Base-by-base conservation (phyloP, 2,797 vertebrate species). In the Podarcis lilfordi region DNA sequence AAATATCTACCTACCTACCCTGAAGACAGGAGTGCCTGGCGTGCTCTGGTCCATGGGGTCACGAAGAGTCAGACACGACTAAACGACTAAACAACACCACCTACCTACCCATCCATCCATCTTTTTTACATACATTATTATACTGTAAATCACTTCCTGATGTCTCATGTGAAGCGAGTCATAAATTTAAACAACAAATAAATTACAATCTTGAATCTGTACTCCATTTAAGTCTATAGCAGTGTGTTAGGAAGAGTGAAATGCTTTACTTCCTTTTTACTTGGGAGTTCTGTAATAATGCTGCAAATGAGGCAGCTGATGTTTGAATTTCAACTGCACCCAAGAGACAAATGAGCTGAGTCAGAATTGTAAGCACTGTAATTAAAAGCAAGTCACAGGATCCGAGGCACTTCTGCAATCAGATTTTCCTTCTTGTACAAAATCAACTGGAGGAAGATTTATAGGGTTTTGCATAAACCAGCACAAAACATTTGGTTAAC, bases 381-480 rank as follows among this genome's bases (percentile, higher is more conserved):
- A 83, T 45, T 76, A 90, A 82, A 61, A 81, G 27, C 37, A 87
- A 90, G 83, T 84, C 88, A 88, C 5, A 86, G 84, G 86, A 77
- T 89, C 71, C 90, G 50, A 50, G 72, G 32, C 6, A 82, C 50
- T 79, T 64, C 61, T 21, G 23, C 86, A 81, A 69, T 37, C 82
- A 68, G 87, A 21, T 86, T 85, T 90, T 87, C 80, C 68, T 82
- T 32, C 78, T 85, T 37, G 27, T 29, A 88, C 37, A 88, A 91
- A 35, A 19, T 80, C 87, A 89, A 87, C 69, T 25, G n/a, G 2
- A 87, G 23, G 10, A 55, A 74, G 68, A 17, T 61, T 82, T 76
- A 61, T 4, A 75, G 1, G 23, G 37, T 50, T 89, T 85, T 72
- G 82, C 3, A 55, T 85, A 86, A 87, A 27, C 25, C 37, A 85